Base-by-base conservation (phyloP, 2,888 invertebrate genomes). In the Eristalis pertinax region DNA sequence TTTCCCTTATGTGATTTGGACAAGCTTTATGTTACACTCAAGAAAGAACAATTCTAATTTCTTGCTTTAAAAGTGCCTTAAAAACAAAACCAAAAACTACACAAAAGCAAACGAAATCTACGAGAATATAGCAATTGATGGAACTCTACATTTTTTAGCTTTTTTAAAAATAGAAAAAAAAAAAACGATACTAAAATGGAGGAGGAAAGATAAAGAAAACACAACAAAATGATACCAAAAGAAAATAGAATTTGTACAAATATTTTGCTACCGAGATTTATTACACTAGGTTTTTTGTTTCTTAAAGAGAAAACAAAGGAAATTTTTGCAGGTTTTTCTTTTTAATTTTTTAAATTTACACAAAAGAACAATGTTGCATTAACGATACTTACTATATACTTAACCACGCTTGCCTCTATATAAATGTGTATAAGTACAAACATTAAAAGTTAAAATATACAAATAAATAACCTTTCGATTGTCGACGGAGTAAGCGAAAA, bases 371-470 rank as follows among this genome's bases (percentile, higher is more conserved):
- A 35, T 24, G 70, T 24, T 63, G 63, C 70, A 64, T 50, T 35
- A 78, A 56, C 35, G 24, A 86, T 75, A 70, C 32, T 72, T 50
- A 35, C 19, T 50, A 32, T 19, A 76, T 67, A 84, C 68, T 79
- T 87, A 87, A 87, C 84, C 87, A 87, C 75, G 87, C 87, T 87
- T 87, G 87, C 87, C 87, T 87, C 87, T 80, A 87, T 79, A 82
- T 79, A 87, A 84, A 87, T 87, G 80, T 80, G 75, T 84, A 87
- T 80, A 73, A 87, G 83, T 84, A 87, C 84, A 84, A 87, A 50
- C 19, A 50, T 50, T 50, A n/a, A n/a, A 50, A 19, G 8, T 50
- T 19, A n/a, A 83, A 79, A 67, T 69, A 73, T 58, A 60, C 32
- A 67, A 32, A 8, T 26, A 26, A 32, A 32, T 78, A 56, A 5